Percentiles rank a stretch among this genome's conserved stretches.
Evolutionary conservation across 2,113 vertebrate genomes (phyloP).

Genomic region (Acanthochromis polyacanthus): DNA sequence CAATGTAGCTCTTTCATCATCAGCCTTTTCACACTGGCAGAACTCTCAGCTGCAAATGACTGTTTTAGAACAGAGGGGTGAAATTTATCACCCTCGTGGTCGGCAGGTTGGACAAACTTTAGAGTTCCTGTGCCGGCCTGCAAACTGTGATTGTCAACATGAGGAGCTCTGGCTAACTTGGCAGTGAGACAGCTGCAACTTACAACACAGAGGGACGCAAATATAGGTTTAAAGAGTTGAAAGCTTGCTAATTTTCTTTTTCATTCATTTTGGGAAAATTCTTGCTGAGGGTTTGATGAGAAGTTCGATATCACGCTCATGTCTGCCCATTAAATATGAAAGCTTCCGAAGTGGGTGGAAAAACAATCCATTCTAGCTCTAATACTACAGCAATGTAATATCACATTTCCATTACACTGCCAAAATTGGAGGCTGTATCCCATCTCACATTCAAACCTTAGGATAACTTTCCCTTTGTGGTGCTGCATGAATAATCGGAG

Average conservation of each 20-base stretch:
- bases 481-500: slow-evolving; percentile 24
- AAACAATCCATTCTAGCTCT: background rate
- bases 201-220: background rate
- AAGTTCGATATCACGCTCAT: background rate
- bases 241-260: background rate
- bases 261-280: background rate
- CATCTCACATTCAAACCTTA: slow-evolving; percentile 5
- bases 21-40: slow-evolving; percentile 55
- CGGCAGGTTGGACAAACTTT: slow-evolving; percentile 79
- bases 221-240: background rate
- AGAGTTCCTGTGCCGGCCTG: slow-evolving; percentile 75
- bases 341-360: background rate
- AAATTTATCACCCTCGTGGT: slow-evolving; percentile 79
- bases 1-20: slow-evolving; percentile 3
- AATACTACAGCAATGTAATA: background rate
- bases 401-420: slow-evolving; percentile 1
- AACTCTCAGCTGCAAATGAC: slow-evolving; percentile 70
- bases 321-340: slow-evolving; percentile 6
- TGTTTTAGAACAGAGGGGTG: slow-evolving; percentile 81
- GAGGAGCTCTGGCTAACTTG: slow-evolving; percentile 45
- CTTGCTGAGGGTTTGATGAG: background rate
- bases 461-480: slow-evolving; percentile 3
- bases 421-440: background rate
- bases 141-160: slow-evolving; percentile 64
- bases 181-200: slow-evolving; percentile 13